These are phyloP conservation scores for Phengaris alcon DNA, from an alignment of 2,888 invertebrate genomes.

Conservation along the genomic window DNA sequence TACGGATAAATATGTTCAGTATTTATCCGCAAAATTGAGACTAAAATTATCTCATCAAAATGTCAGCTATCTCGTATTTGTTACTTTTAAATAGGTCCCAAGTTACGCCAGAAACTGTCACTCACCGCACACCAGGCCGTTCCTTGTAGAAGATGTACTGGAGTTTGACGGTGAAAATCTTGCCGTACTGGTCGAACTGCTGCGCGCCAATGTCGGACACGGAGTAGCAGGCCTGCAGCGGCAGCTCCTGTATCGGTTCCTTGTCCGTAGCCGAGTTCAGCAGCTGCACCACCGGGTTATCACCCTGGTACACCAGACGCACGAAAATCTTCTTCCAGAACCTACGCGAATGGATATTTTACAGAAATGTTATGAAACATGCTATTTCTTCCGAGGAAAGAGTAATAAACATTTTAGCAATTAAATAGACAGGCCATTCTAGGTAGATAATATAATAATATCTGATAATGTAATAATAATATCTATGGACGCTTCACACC, in stretches of 20 bases:
- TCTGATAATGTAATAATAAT: too few species aligned
- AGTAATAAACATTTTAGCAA: too few species aligned
- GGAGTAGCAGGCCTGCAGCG: slow-evolving; percentile 95
- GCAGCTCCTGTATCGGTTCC: slow-evolving; percentile 96
- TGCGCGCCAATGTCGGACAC: slow-evolving; percentile 97
- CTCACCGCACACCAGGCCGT: slow-evolving; percentile 89
- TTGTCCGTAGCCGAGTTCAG: slow-evolving; percentile 90
- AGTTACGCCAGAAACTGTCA: background rate
- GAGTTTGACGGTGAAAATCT: slow-evolving; percentile 98
- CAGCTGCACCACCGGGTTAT: slow-evolving; percentile 91
- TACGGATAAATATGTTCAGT: too few species aligned
- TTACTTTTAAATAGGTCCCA: background rate
- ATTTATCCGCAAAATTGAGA: too few species aligned
- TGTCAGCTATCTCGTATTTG: too few species aligned
- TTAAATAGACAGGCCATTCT: too few species aligned
- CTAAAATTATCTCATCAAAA: too few species aligned
- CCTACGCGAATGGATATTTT: slow-evolving; percentile 52
- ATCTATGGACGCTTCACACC: too few species aligned
- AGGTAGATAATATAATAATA: too few species aligned
- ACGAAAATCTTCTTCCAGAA: slow-evolving; percentile 99
- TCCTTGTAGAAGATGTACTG: slow-evolving; percentile 99
- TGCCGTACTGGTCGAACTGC: slow-evolving; percentile 99
- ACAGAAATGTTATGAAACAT: background rate
- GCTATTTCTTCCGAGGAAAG: too few species aligned
- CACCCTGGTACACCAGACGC: slow-evolving; percentile 86